These are phyloP conservation scores for Holacanthella duospinosa DNA, from an alignment of 2,888 invertebrate genomes.

Conservation along the genomic window DNA sequence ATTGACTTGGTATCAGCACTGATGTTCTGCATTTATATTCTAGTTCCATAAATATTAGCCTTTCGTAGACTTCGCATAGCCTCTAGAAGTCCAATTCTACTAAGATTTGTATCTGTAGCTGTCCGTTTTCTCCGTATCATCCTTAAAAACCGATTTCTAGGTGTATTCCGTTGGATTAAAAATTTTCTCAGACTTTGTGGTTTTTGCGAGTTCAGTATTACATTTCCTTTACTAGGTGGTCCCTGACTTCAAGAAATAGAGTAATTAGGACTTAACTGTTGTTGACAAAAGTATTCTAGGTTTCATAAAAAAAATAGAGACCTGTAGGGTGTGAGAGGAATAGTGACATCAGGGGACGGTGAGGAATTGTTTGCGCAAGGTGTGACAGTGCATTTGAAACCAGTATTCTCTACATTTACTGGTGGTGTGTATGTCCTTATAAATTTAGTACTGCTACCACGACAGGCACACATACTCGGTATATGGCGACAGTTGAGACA, in stretches of 20 bases:
- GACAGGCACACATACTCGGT: slow-evolving; percentile 26
- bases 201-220: not conserved
- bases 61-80: not conserved
- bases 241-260: slow-evolving; percentile 2
- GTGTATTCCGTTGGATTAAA: not conserved
- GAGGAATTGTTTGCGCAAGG: not conserved
- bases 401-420: not conserved
- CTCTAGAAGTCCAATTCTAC: not conserved
- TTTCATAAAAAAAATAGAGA: not conserved
- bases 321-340: not conserved
- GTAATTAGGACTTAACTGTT: not conserved
- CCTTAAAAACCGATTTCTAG: not conserved
- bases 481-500: slow-evolving; percentile 30
- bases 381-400: not conserved
- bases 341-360: not conserved
- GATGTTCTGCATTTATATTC: not conserved
- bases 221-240: not conserved
- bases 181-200: not conserved
- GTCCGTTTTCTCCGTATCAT: not conserved
- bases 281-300: not conserved
- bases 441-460: slow-evolving; percentile 21
- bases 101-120: not conserved
- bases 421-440: slow-evolving; percentile 12
- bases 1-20: not conserved
- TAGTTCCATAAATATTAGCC: no score